Evolutionary conservation across 1,140 invertebrate species (phyloP).

Genomic region (Orius insidiosus): DNA sequence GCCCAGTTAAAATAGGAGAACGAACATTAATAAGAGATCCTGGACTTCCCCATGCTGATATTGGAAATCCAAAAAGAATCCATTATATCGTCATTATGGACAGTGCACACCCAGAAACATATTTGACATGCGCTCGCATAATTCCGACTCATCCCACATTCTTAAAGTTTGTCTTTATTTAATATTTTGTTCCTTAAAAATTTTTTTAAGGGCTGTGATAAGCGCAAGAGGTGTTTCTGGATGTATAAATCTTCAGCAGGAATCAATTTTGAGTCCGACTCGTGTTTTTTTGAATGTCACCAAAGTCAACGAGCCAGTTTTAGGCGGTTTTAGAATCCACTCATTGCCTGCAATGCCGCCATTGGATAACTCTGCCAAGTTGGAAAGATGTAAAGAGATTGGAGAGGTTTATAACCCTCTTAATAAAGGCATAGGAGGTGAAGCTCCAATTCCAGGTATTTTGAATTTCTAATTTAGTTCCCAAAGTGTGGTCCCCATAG

Average conservation of each 20-base stretch:
- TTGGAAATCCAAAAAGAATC: slow-evolving; percentile 49
- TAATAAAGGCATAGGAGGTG: slow-evolving; percentile 22
- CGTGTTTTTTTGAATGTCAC: slow-evolving; percentile 30
- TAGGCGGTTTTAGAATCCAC: slow-evolving; percentile 47
- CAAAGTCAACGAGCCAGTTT: slow-evolving; percentile 22
- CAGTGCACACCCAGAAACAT: slow-evolving; percentile 53
- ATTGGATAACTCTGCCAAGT: slow-evolving; percentile 8
- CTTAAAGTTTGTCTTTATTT: slow-evolving; percentile 41
- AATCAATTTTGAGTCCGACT: slow-evolving; percentile 69
- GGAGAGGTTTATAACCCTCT: slow-evolving; percentile 52
- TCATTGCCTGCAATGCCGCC: slow-evolving; percentile 34
- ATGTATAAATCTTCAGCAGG: slow-evolving; percentile 59
- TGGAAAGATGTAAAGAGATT: slow-evolving; percentile 30
- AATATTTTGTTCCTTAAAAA: not conserved
- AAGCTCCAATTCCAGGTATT: slow-evolving; percentile 16
- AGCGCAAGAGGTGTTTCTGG: slow-evolving; percentile 67
- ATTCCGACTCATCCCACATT: slow-evolving; percentile 40
- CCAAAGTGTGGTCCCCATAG: too few species aligned
- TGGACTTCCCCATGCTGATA: slow-evolving; percentile 45
- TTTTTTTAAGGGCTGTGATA: slow-evolving; percentile 43
- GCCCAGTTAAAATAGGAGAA: slow-evolving; percentile 48
- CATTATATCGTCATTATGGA: slow-evolving; percentile 76
- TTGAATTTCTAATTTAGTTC: too few species aligned
- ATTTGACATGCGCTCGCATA: slow-evolving; percentile 70
- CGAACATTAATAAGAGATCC: slow-evolving; percentile 46